Evolutionary conservation across 2,113 vertebrate genomes (phyloP).

Genomic region (Psittacus erithacus): DNA sequence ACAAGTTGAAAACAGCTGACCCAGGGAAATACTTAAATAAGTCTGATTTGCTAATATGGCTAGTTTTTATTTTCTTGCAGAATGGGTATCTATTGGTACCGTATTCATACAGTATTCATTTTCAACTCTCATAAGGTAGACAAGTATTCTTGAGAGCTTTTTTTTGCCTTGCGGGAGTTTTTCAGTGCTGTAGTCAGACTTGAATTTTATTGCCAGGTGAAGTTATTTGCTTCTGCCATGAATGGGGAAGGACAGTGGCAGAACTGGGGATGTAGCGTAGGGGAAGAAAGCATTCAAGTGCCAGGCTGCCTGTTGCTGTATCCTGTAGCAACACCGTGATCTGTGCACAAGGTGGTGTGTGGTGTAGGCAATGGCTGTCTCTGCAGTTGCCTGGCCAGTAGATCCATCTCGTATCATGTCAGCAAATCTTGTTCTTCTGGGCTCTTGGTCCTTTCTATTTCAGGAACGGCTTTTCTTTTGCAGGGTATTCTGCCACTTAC

Average conservation of each 20-base stretch:
- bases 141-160: not conserved
- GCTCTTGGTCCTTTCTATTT: not conserved
- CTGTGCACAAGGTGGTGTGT: not conserved
- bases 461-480: not conserved
- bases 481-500: not conserved
- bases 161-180: not conserved
- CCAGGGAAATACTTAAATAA: not conserved
- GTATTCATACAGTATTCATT: not conserved
- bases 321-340: not conserved
- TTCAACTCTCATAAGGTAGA: not conserved
- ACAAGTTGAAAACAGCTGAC: not conserved
- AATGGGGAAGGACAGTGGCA: not conserved
- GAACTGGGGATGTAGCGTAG: fast-evolving
- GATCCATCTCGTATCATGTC: not conserved
- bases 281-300: not conserved
- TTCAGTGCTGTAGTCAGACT: not conserved
- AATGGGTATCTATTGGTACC: not conserved
- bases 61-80: not conserved
- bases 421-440: not conserved
- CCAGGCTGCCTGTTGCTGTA: not conserved
- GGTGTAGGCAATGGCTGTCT: not conserved
- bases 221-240: not conserved
- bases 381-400: not conserved
- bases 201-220: not conserved
- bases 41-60: not conserved